Conservation (phyloP, 30 jellyfish, hydroid and myxozoan genomes). For the Nemopilema nomurai region DNA sequence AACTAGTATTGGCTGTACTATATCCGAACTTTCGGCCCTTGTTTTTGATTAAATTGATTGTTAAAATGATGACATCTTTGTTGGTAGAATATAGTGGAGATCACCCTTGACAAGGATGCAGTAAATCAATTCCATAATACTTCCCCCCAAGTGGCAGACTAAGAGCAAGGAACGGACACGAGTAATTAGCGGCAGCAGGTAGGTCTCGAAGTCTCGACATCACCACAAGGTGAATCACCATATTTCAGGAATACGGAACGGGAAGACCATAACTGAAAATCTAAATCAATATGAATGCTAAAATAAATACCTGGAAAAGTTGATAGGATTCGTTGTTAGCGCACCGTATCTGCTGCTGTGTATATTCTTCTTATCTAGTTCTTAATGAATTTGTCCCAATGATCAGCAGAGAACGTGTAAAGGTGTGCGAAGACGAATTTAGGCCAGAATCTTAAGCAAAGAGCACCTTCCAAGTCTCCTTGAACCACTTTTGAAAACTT, state of each 20-base stretch:
- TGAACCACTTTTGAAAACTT: background rate
- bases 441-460: background rate
- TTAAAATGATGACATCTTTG: too few relatives aligned
- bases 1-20: too few relatives aligned
- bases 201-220: background rate
- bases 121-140: background rate
- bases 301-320: background rate
- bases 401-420: background rate
- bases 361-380: background rate
- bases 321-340: background rate
- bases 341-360: background rate
- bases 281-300: background rate
- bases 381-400: background rate
- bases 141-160: background rate
- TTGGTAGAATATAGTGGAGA: too few relatives aligned
- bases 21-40: too few relatives aligned
- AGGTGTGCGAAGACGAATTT: background rate
- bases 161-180: background rate
- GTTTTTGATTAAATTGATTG: too few relatives aligned
- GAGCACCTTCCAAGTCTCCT: background rate
- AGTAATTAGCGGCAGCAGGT: slow-evolving; percentile 13
- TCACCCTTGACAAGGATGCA: background rate
- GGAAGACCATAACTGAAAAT: background rate
- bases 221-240: slow-evolving; percentile 49
- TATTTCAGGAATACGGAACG: background rate